These are phyloP conservation scores for Phrixothrix hirtus DNA, from an alignment of 2,888 invertebrate genomes.

Conservation along the genomic window DNA sequence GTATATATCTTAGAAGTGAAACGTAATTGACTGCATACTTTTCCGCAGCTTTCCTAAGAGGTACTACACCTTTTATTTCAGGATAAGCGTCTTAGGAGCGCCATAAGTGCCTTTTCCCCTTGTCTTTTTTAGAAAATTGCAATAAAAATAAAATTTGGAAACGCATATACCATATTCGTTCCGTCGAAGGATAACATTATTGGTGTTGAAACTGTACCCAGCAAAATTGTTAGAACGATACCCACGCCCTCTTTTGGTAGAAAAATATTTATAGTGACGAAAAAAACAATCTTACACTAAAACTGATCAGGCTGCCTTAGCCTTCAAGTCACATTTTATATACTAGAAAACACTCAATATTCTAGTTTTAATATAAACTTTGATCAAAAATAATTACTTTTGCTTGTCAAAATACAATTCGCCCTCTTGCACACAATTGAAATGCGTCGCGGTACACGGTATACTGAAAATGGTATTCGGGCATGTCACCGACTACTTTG, in stretches of 20 bases:
- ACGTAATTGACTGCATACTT: no score
- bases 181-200: no score
- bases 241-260: neutral
- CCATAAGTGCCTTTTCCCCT: no score
- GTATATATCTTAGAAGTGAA: slow-evolving; percentile 3
- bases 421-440: neutral
- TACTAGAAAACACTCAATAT: neutral
- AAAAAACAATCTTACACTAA: neutral
- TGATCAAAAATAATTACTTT: slow-evolving; percentile 2
- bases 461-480: no score
- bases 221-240: neutral
- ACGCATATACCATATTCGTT: no score
- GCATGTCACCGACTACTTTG: no score
- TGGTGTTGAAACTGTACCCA: slow-evolving; percentile 2
- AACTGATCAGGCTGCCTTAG: neutral
- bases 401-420: neutral
- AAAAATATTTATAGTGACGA: neutral
- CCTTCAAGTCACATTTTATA: no score
- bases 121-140: no score
- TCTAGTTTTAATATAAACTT: neutral
- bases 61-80: slow-evolving; percentile 11
- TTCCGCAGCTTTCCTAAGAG: slow-evolving; percentile 16
- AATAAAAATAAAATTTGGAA: no score
- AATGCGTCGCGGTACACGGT: no score
- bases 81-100: slow-evolving; percentile 1